Evolutionary conservation across 2,113 vertebrate genomes (phyloP), one percentile per base, ranked within the genome.

Genomic region (Arizona elegans): DNA sequence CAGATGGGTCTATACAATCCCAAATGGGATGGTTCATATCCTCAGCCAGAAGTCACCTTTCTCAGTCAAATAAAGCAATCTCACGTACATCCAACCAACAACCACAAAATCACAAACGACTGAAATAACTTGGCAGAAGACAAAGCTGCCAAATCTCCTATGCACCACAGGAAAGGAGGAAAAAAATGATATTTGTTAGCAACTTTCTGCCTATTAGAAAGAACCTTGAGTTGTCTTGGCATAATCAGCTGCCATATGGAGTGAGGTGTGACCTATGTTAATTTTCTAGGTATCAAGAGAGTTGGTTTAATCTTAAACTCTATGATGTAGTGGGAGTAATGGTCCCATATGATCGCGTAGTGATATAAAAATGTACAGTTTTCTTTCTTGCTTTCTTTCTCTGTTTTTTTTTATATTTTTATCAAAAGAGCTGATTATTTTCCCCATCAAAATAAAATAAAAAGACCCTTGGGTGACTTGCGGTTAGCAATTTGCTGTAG

Each of bases 151-250:
- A 97, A 95, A 94, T 1, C 92, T 96, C 88, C 94, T 95, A 94
- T 94, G 95, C 95, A 93, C 92, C 95, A 95, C 91, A 93, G 81
- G 94, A 86, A 53, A 93, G 96, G 95, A 53, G 89, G 86, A 21
- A 55, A 94, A 94, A 95, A 94, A 95, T 95, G 89, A 94, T 96
- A 93, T 97, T 96, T 95, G 89, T 93, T 95, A 97, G 95, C 96
- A 95, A 96, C 96, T 96, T 97, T 97, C 94, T 91, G 50, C 93
- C 95, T 90, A 96, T 94, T 96, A 94, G 93, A 96, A 95, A 96
- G 93, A 93, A 97, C 96, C 95, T 97, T 97, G 96, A 97, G 95
- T 93, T 94, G 93, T 95, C 96, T 96, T 97, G 96, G 96, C 96
- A 96, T 92, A 0, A 92, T 54, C 58, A 70, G 91, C 95, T 93